Evolutionary conservation across 1,140 invertebrate genomes (phyloP).

Genomic region (Diprion similis): DNA sequence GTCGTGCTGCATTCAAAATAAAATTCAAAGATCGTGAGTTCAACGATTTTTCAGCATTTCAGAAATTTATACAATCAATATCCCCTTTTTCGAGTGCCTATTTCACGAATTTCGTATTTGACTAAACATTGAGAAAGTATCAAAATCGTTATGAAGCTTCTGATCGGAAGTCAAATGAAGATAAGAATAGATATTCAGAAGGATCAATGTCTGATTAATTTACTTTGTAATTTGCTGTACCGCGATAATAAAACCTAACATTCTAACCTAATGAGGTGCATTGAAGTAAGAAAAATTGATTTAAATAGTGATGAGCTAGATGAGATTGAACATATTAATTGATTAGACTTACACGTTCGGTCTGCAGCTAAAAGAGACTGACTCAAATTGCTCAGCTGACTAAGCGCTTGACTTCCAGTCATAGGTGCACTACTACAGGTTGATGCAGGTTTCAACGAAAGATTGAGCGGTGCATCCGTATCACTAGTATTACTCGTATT

Average conservation of each 20-base stretch:
- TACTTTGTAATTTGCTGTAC: too few species aligned
- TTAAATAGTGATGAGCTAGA: slow-evolving; percentile 1
- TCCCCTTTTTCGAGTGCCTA: too few species aligned
- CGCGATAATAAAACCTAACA: slow-evolving; percentile 16
- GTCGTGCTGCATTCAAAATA: slow-evolving; percentile 62
- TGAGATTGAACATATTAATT: background rate
- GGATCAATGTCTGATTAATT: too few species aligned
- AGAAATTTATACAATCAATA: background rate
- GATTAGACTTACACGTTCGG: slow-evolving; percentile 61
- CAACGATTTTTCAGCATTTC: background rate
- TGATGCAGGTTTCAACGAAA: slow-evolving; percentile 77
- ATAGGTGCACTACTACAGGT: slow-evolving; percentile 55
- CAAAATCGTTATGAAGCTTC: too few species aligned
- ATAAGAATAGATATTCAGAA: too few species aligned
- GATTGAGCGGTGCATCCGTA: slow-evolving; percentile 79
- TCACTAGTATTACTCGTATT: slow-evolving; percentile 63
- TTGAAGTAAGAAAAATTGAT: slow-evolving; percentile 27
- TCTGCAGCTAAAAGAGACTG: slow-evolving; percentile 59
- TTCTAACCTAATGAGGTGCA: slow-evolving; percentile 32
- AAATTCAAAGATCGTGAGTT: background rate
- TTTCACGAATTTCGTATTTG: too few species aligned
- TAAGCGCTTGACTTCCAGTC: slow-evolving; percentile 60
- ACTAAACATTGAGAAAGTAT: too few species aligned
- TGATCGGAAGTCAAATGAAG: too few species aligned
- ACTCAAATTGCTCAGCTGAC: slow-evolving; percentile 66